Conservation (phyloP, 2,888 invertebrate genomes). For the Thera obeliscata region DNA sequence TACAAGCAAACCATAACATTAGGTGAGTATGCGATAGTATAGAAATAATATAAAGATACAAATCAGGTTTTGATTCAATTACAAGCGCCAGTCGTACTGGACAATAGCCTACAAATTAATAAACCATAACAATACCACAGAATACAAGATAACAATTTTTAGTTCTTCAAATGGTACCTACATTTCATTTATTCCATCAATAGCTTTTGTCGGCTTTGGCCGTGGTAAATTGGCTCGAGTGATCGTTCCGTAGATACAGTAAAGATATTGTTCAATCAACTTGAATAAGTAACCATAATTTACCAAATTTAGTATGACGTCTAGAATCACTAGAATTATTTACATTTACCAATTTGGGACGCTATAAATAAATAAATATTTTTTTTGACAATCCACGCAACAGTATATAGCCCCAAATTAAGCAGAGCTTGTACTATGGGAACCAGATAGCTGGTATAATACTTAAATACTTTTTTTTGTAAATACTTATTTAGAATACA, state of each 20-base stretch:
- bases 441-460: too few species aligned
- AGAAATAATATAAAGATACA: slow-evolving; percentile 32
- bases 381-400: too few species aligned
- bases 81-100: slow-evolving; percentile 49
- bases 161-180: slow-evolving; percentile 69
- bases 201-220: slow-evolving; percentile 57
- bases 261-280: slow-evolving; percentile 12
- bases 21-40: background rate
- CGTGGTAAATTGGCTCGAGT: slow-evolving; percentile 43
- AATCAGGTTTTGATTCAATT: slow-evolving; percentile 49
- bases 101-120: slow-evolving; percentile 79
- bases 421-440: too few species aligned
- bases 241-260: slow-evolving; percentile 4
- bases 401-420: too few species aligned
- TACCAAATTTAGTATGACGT: background rate
- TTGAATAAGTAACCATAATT: background rate
- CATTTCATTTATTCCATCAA: slow-evolving; percentile 67
- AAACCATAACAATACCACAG: slow-evolving; percentile 70
- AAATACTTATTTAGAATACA: too few species aligned
- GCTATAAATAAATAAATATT: too few species aligned
- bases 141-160: slow-evolving; percentile 48
- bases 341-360: background rate
- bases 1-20: too few species aligned
- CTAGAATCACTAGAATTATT: background rate
- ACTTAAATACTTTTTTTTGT: too few species aligned